Evolutionary conservation across 1,140 invertebrate genomes (phyloP).

Genomic region (Neodiprion lecontei): DNA sequence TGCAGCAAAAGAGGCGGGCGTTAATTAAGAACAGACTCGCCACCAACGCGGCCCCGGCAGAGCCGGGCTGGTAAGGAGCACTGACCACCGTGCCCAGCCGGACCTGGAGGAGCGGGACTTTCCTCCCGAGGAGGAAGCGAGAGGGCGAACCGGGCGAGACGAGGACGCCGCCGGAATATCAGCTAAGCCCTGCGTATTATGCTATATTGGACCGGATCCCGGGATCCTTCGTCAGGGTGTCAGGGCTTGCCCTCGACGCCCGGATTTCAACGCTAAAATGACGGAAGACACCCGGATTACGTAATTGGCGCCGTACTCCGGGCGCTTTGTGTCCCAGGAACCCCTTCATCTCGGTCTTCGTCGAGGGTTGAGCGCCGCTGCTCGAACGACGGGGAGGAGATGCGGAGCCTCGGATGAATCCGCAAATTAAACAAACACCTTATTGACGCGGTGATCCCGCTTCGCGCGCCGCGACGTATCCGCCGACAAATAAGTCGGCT

Average conservation of each 20-base stretch:
- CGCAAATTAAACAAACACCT: slow-evolving; percentile 56
- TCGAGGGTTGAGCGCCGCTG: slow-evolving; percentile 31
- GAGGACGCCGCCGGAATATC: slow-evolving; percentile 36
- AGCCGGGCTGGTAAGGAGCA: slow-evolving; percentile 55
- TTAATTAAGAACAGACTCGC: slow-evolving; percentile 64
- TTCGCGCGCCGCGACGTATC: background rate
- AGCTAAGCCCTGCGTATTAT: slow-evolving; percentile 50
- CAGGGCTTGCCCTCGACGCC: background rate
- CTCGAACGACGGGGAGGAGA: slow-evolving; percentile 4
- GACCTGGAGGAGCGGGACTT: slow-evolving; percentile 7
- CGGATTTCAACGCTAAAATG: too few relatives aligned
- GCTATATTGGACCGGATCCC: slow-evolving; percentile 36
- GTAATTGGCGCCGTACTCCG: too few relatives aligned
- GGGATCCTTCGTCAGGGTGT: background rate
- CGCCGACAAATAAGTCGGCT: background rate
- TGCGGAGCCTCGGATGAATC: slow-evolving; percentile 32
- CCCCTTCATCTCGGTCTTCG: slow-evolving; percentile 35
- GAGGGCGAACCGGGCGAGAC: slow-evolving; percentile 17
- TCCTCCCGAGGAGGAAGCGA: slow-evolving; percentile 22
- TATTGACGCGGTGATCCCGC: slow-evolving; percentile 53
- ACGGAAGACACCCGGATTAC: too few relatives aligned
- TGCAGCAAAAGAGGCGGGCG: slow-evolving; percentile 61
- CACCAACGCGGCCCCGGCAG: slow-evolving; percentile 42
- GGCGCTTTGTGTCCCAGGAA: slow-evolving; percentile 38
- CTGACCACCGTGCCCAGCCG: slow-evolving; percentile 45